Percentiles rank a stretch among this genome's conserved stretches.
phyloP scores from a whole-genome alignment of 1,140 invertebrate genomes.

The Anastatus disparis region DNA sequence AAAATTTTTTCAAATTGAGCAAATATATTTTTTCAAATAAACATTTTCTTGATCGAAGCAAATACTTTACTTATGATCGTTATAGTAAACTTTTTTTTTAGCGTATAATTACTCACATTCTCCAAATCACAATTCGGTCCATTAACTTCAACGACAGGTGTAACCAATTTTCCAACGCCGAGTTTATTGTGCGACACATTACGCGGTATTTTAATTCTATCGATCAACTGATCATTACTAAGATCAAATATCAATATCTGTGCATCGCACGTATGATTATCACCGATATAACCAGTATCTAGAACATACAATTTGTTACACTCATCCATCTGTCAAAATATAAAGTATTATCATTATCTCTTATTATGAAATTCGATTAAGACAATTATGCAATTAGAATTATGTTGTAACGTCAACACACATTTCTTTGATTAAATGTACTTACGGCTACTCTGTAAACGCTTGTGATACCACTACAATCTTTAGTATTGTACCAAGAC shows the following conservation, averaged over 20 bases:
- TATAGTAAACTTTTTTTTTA: no score
- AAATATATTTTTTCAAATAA: no score
- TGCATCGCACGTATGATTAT: constrained; percentile 59
- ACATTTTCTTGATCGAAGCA: no score
- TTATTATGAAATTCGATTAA: no score
- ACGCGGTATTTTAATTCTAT: constrained; percentile 55
- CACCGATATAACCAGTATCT: constrained; percentile 64
- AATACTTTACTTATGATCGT: no score
- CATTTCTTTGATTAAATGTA: not conserved
- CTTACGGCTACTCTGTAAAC: constrained; percentile 50
- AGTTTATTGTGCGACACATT: constrained; percentile 44
- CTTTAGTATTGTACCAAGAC: constrained; percentile 40
- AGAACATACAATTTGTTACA: constrained; percentile 68
- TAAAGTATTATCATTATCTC: not conserved
- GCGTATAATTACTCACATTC: constrained; percentile 41
- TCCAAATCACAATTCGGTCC: constrained; percentile 31
- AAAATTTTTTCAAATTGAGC: no score
- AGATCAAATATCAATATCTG: constrained; percentile 66
- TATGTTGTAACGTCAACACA: not conserved
- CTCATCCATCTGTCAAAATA: constrained; percentile 63
- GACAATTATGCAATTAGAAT: no score
- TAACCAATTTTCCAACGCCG: constrained; percentile 42
- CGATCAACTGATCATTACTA: constrained; percentile 59
- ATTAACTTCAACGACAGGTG: constrained; percentile 44
- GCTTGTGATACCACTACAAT: constrained; percentile 45